Evolutionary conservation across 2,888 invertebrate genomes (phyloP), one percentile per base, ranked within the genome.

Genomic region (Caenorhabditis imperialis): DNA sequence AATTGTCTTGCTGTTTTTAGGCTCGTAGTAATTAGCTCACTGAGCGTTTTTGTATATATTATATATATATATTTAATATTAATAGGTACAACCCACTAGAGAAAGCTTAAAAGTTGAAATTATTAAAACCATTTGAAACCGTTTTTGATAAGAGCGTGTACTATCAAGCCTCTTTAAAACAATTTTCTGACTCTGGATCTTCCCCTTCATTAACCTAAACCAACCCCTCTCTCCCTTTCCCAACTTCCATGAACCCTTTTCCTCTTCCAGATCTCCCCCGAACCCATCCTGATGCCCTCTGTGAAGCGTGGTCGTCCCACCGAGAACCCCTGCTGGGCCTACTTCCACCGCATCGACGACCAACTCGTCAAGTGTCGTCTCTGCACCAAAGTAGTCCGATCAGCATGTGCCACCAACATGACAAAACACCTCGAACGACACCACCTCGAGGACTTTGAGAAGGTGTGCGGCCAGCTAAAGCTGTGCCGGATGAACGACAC

Each of bases 331-430:
- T 82, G 82, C 57, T 82, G 82, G 82, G 65, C 69, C 27, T 78
- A 81, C 53, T 82, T 82, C 47, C 65, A 61, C 22, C 70, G 82
- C 23, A 58, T 81, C 37, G 81, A 82, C 44, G 81, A 82, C 47
- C 78, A 78, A 33, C 72, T 78, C 23, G 82, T 82, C 8, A 71
- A 75, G 16, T 82, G 82, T 55, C 42, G 76, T 8, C 50, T 79
- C 25, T 81, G 82, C 63, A 75, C 75, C 18, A 82, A 81, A 67
- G 82, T 79, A 18, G 82, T 82, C 7, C 72, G 79, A 57, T 82
- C 82, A 25, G 82, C 82, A 20, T 82, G 82, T 53, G 81, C 82
- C n/a, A 82, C 82, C 25, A 82, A 82, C 38, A 82, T 82, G 82
- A 82, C 82, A 38, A 82, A 82, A 54, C 82, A 82, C 61, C 53